Evolutionary conservation across 2,797 vertebrate species (phyloP).

Genomic region (Momotus momota): DNA sequence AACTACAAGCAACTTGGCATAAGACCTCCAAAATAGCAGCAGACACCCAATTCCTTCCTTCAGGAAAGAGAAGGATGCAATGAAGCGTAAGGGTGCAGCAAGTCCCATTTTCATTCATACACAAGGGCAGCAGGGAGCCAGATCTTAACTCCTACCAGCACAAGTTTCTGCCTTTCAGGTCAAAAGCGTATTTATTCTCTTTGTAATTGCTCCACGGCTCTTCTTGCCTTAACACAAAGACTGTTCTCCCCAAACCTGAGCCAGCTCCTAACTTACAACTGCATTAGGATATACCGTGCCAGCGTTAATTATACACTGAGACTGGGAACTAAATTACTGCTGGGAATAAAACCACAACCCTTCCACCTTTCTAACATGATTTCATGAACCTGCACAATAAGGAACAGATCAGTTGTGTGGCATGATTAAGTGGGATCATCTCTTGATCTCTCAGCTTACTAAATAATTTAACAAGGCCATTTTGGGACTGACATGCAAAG

Average conservation of each 20-base stretch:
- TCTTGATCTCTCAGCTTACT: constrained; percentile 56
- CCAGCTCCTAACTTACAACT: background rate
- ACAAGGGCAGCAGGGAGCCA: background rate
- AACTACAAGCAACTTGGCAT: background rate
- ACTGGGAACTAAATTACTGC: background rate
- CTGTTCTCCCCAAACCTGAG: background rate
- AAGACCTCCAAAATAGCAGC: background rate
- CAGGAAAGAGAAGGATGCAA: background rate
- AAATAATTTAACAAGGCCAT: constrained; percentile 47
- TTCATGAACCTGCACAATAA: background rate
- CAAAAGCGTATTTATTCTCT: background rate
- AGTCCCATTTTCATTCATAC: background rate
- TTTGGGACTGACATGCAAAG: constrained; percentile 39
- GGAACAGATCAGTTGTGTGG: background rate
- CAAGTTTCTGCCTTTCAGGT: background rate
- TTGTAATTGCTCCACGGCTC: background rate
- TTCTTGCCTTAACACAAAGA: background rate
- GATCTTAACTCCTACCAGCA: background rate
- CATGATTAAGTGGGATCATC: constrained; percentile 26
- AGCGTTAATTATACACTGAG: background rate
- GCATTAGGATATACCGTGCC: background rate
- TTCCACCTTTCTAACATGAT: background rate
- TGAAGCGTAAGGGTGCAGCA: background rate
- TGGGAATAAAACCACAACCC: background rate
- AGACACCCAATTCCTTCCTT: background rate